A percentile compares a stretch with the other conserved stretches of the same genome.
Evolutionary conservation across 2,888 invertebrate species (phyloP).

Genomic region (Acleris literana): DNA sequence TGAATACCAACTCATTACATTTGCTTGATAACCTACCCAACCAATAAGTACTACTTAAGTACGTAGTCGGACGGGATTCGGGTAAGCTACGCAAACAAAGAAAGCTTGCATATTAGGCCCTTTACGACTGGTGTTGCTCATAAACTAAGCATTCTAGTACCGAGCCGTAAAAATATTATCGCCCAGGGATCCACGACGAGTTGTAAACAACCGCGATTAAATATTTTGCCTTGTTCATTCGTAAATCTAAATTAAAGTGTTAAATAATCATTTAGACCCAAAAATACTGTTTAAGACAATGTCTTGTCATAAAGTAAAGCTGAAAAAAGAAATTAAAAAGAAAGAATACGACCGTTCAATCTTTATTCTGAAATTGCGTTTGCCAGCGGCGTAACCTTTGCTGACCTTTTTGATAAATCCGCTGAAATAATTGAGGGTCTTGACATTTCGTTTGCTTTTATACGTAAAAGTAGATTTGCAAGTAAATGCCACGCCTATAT

Average conservation of each 20-base stretch:
- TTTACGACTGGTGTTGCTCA: conserved; percentile 27
- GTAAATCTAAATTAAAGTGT: background rate
- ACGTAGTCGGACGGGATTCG: conserved; percentile 4
- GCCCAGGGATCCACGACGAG: conserved; percentile 7
- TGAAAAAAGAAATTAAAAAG: background rate
- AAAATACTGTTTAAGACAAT: too few species aligned
- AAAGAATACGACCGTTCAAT: conserved; percentile 7
- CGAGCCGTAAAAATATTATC: conserved; percentile 31
- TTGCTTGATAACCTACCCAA: background rate
- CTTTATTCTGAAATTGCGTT: conserved; percentile 18
- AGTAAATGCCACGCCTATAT: conserved; percentile 26
- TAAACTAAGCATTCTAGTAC: conserved; percentile 32
- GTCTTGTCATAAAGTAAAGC: too few species aligned
- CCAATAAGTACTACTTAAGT: background rate
- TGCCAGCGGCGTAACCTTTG: conserved; percentile 26
- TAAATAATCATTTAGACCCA: too few species aligned
- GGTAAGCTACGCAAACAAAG: background rate
- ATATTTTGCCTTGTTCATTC: background rate
- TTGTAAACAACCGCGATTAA: conserved; percentile 1
- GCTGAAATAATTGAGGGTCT: conserved; percentile 15
- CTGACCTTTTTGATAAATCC: conserved; percentile 19
- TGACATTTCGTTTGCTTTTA: conserved; percentile 32
- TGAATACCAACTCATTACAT: background rate
- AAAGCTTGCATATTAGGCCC: conserved; percentile 27
- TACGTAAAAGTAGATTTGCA: conserved; percentile 17